Conservation (phyloP, 2,797 vertebrate genomes). For the Pygocentrus nattereri region DNA sequence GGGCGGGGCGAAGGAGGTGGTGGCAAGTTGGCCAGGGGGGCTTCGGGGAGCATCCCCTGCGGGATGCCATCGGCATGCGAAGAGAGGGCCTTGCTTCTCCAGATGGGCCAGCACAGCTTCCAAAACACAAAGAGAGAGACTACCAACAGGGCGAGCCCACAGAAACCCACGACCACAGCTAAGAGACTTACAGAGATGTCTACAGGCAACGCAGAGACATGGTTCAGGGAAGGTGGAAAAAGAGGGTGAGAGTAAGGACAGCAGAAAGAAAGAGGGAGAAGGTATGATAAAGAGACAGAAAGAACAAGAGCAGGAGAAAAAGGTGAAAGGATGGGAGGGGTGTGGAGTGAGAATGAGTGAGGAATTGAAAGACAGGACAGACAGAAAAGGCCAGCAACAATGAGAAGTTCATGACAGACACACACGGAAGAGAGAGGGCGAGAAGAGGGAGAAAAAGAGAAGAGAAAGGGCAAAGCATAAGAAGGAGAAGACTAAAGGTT, state of each 20-base stretch:
- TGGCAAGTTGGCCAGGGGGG: constrained; percentile 65
- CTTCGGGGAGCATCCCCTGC: constrained; percentile 79
- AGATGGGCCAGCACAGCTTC: constrained; percentile 98
- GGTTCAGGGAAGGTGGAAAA: constrained; percentile 31
- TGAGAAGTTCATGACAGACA: constrained; percentile 70
- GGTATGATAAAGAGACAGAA: constrained; percentile 72
- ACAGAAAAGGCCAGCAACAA: constrained; percentile 62
- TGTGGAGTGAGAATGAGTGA: constrained; percentile 56
- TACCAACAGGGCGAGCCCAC: constrained; percentile 94
- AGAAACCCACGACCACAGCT: constrained; percentile 97
- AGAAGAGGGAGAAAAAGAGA: constrained; percentile 63
- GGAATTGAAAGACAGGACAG: constrained; percentile 59
- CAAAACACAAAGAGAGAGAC: constrained; percentile 99
- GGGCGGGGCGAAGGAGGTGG: constrained; percentile 27
- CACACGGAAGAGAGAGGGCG: constrained; percentile 76
- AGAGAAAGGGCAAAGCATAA: constrained; percentile 78
- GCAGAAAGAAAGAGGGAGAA: constrained; percentile 19
- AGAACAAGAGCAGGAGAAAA: constrained; percentile 75
- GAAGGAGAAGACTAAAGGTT: constrained; percentile 73
- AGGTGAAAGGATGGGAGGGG: constrained; percentile 16
- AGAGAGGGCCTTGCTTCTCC: constrained; percentile 91
- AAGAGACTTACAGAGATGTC: constrained; percentile 97
- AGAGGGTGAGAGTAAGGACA: neutral
- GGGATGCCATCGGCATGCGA: constrained; percentile 77
- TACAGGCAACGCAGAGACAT: constrained; percentile 73